Percentiles rank a stretch among this genome's conserved stretches.
Evolutionary conservation across 2,797 vertebrate genomes (phyloP).

Genomic region (Propithecus deckenii): DNA sequence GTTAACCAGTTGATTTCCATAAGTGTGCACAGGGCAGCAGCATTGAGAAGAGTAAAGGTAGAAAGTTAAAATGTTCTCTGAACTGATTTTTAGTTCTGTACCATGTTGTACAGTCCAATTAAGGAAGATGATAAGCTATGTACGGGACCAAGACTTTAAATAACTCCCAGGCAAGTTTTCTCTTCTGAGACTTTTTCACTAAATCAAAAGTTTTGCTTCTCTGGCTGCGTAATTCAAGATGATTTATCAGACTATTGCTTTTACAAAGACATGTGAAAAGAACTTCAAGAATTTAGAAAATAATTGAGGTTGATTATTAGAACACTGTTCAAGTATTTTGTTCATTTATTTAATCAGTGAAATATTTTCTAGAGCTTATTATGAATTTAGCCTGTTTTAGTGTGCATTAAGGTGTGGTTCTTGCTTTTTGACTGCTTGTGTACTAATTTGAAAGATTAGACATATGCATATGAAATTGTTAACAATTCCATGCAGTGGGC

Average conservation of each 20-base stretch:
- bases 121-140: background rate
- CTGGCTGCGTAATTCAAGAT: background rate
- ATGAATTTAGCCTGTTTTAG: background rate
- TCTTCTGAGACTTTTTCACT: constrained; percentile 10
- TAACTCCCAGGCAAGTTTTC: background rate
- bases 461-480: background rate
- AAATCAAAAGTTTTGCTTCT: constrained; percentile 14
- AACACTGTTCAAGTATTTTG: background rate
- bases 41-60: constrained; percentile 70
- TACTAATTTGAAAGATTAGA: background rate
- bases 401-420: background rate
- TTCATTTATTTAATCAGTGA: background rate
- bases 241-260: constrained; percentile 2
- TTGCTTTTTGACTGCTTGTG: background rate
- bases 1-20: constrained; percentile 76
- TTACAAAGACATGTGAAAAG: background rate
- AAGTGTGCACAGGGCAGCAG: constrained; percentile 58
- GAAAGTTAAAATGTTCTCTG: constrained; percentile 73
- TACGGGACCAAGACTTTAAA: background rate
- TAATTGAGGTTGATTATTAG: background rate
- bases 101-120: background rate
- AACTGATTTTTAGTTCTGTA: constrained; percentile 76
- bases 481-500: background rate
- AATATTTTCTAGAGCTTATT: background rate
- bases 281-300: background rate